Evolutionary conservation across 2,797 vertebrate genomes (phyloP), one percentile per base, ranked within the genome.

Genomic region (Sebastes diaconus): DNA sequence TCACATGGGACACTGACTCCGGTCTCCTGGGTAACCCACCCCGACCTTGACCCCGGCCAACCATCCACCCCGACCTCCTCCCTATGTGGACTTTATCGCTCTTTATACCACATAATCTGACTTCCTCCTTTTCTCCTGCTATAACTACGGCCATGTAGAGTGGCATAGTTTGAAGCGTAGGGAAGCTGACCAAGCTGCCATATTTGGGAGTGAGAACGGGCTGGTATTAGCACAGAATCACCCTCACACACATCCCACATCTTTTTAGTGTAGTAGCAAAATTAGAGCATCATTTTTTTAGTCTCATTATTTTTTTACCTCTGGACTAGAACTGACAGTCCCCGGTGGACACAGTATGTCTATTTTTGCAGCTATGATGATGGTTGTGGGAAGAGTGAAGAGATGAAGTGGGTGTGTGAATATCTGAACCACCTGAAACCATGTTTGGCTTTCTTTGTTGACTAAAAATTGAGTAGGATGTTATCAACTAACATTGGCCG

Each of bases 241-340:
- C 58, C 42, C 67, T 72, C 79, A 71, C 72, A 78, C 64, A 64
- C 77, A 65, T 57, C 71, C 75, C 42, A 69, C 46, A 77, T 78
- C 77, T 29, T 75, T 89, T 75, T 61, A 70, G 65, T 83, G 60
- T 20, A 68, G 72, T 58, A n/a, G 76, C 74, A 82, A 86, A 90
- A 81, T 83, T 69, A 72, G 54, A 76, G 73, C n/a, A 83, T 55
- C 8, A n/a, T 67, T 29, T 50, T 27, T 20, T 67, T 20, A 84
- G 65, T 79, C 84, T 90, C 83, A 91, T 91, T 91, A 84, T 80
- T 85, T 71, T 87, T 87, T 84, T 85, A 87, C 61, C 76, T 73
- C 60, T 66, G 79, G 55, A 86, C 85, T 75, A 73, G 18, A 57
- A 65, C 79, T 88, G 77, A 80, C 82, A 80, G 67, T 79, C 25